These are phyloP conservation scores for Drosophila testacea DNA, from an alignment of 2,888 invertebrate genomes.

Conservation along the genomic window DNA sequence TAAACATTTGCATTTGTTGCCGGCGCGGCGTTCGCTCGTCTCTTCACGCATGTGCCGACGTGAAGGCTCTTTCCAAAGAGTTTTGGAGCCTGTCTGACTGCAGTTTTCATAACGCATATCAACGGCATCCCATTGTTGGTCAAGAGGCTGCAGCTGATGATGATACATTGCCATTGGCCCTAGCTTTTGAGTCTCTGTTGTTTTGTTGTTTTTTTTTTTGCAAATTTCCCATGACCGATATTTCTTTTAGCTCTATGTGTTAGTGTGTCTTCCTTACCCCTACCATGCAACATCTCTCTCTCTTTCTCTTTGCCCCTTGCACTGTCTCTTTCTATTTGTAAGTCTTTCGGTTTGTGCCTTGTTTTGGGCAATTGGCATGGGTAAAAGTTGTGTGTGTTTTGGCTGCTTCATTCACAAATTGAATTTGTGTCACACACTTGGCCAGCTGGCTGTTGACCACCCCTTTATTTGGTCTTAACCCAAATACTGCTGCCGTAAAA, in stretches of 20 bases:
- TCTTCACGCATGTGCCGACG: conserved; percentile 60
- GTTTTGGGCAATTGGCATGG: conserved; percentile 66
- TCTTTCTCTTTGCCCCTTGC: neutral
- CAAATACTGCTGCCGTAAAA: conserved; percentile 70
- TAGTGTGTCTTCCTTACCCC: conserved; percentile 9
- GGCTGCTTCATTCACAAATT: conserved; percentile 78
- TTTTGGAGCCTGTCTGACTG: conserved; percentile 39
- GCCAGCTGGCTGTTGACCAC: conserved; percentile 59
- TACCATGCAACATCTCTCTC: conserved; percentile 14
- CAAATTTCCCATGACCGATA: conserved; percentile 78
- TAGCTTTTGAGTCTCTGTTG: conserved; percentile 22
- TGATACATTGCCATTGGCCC: conserved; percentile 55
- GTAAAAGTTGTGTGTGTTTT: conserved; percentile 57
- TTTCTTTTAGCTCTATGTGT: conserved; percentile 28
- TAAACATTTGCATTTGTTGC: conserved; percentile 66
- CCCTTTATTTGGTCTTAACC: conserved; percentile 81
- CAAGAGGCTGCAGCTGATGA: conserved; percentile 57
- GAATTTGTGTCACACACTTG: conserved; percentile 66
- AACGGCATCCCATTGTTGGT: conserved; percentile 63
- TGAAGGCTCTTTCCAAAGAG: conserved; percentile 8
- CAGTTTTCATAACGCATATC: conserved; percentile 70
- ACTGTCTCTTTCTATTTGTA: conserved; percentile 32
- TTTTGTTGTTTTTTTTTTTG: conserved; percentile 44
- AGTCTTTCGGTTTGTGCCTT: conserved; percentile 46
- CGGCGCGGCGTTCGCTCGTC: conserved; percentile 23